Base-by-base conservation (phyloP, 2,113 vertebrate species). In the Brachyistius frenatus region DNA sequence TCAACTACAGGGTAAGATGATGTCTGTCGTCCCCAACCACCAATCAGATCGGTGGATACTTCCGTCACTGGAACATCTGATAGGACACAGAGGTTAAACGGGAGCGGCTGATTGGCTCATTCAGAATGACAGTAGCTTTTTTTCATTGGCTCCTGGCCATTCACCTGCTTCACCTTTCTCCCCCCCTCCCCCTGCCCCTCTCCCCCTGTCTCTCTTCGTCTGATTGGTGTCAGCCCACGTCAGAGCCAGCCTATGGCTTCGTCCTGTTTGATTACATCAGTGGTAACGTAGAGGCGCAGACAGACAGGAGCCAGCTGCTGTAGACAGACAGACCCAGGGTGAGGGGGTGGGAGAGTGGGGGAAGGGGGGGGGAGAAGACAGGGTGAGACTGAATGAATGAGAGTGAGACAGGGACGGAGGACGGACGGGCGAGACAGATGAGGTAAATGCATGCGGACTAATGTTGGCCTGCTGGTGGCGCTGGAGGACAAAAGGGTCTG, bases 1-100 rank as follows among this genome's bases (percentile, higher is more conserved):
- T 98, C 92, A 97, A 96, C 89, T 97, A 96, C 89, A 94, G 87
- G 95, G 97, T 99, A 92, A 96, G 95, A 86, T 8, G 39, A 30
- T 57, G 30, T 61, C 44, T 33, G 1, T 82, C 39, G 35, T 11
- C 37, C 8, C 30, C 60, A 44, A 7, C 6, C 3, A 37, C 32
- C 55, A 32, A 13, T 52, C 32, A 11, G 15, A 5, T 53, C 5
- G n/a, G 13, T 36, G 2, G 5, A 57, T 62, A 55, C 70, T 14
- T 79, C 5, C 31, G 50, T 55, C 39, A 41, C 3, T 50, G 33
- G 53, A 62, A 60, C 46, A 15, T 66, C 16, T 36, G 39, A 46
- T 44, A 31, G 30, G 36, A 62, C n/a, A 52, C 7, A 57, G 4
- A 7, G 46, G 41, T 52, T 32, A 30, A 65, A 39, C 31, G 5